phyloP scores from a whole-genome alignment of 2,797 vertebrate genomes.

The Paedocypris micromegethes region DNA sequence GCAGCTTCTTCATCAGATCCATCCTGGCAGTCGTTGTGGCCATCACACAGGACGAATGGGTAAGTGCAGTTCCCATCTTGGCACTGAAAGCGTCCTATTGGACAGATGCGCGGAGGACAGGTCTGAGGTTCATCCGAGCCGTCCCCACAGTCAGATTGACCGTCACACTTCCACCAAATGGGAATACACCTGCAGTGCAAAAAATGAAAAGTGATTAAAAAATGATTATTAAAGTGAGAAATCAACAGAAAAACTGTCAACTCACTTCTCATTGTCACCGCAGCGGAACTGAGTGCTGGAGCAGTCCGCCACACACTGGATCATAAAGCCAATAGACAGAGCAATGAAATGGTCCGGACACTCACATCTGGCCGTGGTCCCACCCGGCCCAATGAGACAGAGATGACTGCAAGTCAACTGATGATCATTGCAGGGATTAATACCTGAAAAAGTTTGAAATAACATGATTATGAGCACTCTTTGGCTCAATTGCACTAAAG shows the following conservation, averaged over 20 bases:
- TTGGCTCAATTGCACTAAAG: no score
- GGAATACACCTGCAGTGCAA: constrained; percentile 81
- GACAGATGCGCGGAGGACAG: constrained; percentile 80
- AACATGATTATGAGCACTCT: not conserved
- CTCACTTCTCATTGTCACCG: constrained; percentile 88
- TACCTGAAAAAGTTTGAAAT: constrained; percentile 16
- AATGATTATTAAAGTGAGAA: not conserved
- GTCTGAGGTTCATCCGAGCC: constrained; percentile 86
- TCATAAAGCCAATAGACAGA: constrained; percentile 65
- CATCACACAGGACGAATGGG: constrained; percentile 82
- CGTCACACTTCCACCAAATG: constrained; percentile 98
- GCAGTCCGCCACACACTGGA: constrained; percentile 85
- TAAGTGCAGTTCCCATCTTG: constrained; percentile 90
- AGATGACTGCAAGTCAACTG: constrained; percentile 96
- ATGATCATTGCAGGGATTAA: constrained; percentile 73
- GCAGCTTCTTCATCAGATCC: constrained; percentile 88
- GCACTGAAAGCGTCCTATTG: constrained; percentile 90
- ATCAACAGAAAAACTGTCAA: not conserved
- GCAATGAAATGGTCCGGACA: constrained; percentile 92
- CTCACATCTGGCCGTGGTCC: constrained; percentile 82
- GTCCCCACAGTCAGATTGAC: constrained; percentile 89
- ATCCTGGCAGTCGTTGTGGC: constrained; percentile 77
- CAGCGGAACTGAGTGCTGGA: constrained; percentile 97
- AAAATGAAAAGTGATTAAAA: not conserved
- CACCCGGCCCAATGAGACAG: constrained; percentile 87